These are phyloP conservation scores for Lithophane semibrunnea DNA, from an alignment of 2,888 invertebrate species.

Conservation along the genomic window DNA sequence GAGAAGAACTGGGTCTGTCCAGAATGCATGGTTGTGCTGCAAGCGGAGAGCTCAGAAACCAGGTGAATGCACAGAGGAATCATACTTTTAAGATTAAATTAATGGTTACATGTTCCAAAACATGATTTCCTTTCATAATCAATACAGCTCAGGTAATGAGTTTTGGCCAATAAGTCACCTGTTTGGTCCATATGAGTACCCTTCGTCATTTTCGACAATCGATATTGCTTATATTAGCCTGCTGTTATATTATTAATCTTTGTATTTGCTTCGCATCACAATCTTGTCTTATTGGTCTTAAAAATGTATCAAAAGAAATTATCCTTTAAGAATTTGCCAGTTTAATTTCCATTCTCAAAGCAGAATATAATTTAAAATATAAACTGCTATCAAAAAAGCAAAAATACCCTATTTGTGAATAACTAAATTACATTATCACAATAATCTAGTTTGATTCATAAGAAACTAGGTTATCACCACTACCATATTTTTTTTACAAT, in stretches of 20 bases:
- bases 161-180: too few species aligned
- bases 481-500: neutral
- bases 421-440: constrained; percentile 4
- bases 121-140: neutral
- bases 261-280: neutral
- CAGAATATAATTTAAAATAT: neutral
- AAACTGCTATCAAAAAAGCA: neutral
- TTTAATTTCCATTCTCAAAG: neutral
- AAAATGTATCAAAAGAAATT: neutral
- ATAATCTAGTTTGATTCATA: constrained; percentile 18
- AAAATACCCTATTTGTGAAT: neutral
- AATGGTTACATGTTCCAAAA: neutral
- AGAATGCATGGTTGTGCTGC: constrained; percentile 94
- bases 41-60: constrained; percentile 93
- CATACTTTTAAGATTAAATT: neutral
- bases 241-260: too few species aligned
- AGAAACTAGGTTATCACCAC: constrained; percentile 45
- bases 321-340: neutral
- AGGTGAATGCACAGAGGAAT: constrained; percentile 84
- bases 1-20: constrained; percentile 94
- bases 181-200: neutral
- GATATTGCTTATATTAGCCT: too few species aligned
- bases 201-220: too few species aligned
- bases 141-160: neutral
- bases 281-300: neutral